These are phyloP conservation scores for Chiloscyllium punctatum DNA, from an alignment of 2,797 vertebrate species.

Conservation along the genomic window DNA sequence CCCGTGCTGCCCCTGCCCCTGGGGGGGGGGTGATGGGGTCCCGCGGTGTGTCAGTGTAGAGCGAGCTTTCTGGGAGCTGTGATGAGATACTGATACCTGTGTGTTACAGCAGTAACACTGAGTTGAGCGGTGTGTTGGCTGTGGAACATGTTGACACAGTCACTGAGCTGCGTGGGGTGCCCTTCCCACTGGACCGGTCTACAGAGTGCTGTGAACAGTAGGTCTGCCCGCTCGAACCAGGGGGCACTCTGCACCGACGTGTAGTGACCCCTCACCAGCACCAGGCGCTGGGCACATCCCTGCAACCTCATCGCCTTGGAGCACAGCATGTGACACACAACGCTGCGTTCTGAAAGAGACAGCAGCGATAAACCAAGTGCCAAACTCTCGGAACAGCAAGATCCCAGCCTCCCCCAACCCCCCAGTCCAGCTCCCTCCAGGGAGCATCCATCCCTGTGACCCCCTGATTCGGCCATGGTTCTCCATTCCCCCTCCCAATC, in stretches of 20 bases:
- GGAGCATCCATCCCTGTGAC: too few relatives aligned
- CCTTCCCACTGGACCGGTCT: constrained; percentile 52
- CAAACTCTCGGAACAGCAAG: not conserved
- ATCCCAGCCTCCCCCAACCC: too few relatives aligned
- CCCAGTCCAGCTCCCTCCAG: not conserved
- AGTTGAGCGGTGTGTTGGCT: constrained; percentile 67
- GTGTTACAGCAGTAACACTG: constrained; percentile 56
- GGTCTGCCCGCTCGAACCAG: not conserved
- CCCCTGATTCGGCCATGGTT: too few relatives aligned
- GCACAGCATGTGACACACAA: constrained; percentile 63
- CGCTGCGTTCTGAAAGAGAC: constrained; percentile 60
- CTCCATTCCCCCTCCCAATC: too few relatives aligned
- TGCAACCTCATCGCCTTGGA: constrained; percentile 65
- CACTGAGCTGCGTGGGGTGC: constrained; percentile 35
- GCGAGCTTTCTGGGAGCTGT: too few relatives aligned
- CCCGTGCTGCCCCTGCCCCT: too few relatives aligned
- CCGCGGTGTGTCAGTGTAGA: too few relatives aligned
- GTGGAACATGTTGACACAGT: constrained; percentile 50
- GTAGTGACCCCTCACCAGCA: constrained; percentile 61
- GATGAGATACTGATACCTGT: constrained; percentile 66
- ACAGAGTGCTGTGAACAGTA: constrained; percentile 68
- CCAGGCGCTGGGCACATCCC: constrained; percentile 52
- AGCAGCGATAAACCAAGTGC: not conserved
- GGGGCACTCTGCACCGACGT: constrained; percentile 30
- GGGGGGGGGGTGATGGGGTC: too few relatives aligned